Percentiles rank a stretch among this genome's conserved stretches.
Conservation (phyloP, 2,888 invertebrate genomes). For the Sepioteuthis lessoniana region DNA sequence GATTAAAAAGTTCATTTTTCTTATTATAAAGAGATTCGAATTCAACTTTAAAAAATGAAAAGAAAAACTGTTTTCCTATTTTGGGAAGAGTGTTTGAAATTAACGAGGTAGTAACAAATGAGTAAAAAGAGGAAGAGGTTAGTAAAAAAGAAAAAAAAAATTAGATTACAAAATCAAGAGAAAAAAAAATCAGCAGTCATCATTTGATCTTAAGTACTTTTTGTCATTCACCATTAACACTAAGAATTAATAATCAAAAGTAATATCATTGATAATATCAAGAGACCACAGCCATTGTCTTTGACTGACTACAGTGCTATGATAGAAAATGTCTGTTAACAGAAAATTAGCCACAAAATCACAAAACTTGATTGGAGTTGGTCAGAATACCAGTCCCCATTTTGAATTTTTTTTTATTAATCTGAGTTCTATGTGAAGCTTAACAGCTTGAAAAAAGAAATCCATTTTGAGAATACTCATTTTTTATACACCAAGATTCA, state of each 20-base stretch:
- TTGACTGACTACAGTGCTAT: neutral
- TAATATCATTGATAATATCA: neutral
- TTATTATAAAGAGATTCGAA: neutral
- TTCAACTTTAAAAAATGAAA: neutral
- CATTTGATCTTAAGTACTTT: neutral
- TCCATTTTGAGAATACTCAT: neutral
- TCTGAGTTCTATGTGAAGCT: neutral
- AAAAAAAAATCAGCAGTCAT: neutral
- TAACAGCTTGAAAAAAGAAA: neutral
- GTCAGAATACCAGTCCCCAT: neutral
- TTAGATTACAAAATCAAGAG: too few species aligned
- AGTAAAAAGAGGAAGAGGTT: neutral
- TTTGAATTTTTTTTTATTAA: neutral
- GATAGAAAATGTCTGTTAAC: slow-evolving; percentile 33
- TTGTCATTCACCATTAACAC: neutral
- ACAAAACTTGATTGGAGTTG: neutral
- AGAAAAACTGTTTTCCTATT: neutral
- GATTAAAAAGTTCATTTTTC: neutral
- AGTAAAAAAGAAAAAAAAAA: too few species aligned
- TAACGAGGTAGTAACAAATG: neutral
- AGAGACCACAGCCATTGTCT: neutral
- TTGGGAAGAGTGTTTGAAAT: neutral
- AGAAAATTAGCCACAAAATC: neutral
- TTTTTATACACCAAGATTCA: neutral
- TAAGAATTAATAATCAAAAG: neutral